These are phyloP conservation scores for Tenebrio molitor DNA, from an alignment of 1,140 invertebrate genomes.

Conservation along the genomic window DNA sequence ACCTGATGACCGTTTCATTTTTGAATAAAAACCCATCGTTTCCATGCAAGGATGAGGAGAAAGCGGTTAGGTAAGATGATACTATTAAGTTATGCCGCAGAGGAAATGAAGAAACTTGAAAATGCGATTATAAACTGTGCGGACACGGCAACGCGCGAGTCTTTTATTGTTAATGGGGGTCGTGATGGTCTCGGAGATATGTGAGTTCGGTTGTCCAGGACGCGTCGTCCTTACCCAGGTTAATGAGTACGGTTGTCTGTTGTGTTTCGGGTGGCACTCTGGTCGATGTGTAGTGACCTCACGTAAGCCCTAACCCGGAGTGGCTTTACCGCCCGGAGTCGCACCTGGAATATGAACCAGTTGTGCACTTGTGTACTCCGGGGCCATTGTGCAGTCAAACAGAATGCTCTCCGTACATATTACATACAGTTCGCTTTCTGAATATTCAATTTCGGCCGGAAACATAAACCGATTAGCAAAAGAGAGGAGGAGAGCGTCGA, in stretches of 20 bases:
- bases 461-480: conserved; percentile 26
- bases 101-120: no score
- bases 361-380: conserved; percentile 27
- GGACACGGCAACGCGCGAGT: no score
- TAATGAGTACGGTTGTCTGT: not conserved
- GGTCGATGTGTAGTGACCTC: conserved; percentile 31
- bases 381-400: conserved; percentile 7
- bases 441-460: conserved; percentile 40
- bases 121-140: no score
- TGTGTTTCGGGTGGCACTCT: not conserved
- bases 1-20: no score
- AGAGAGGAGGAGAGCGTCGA: conserved; percentile 4
- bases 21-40: no score
- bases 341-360: conserved; percentile 44
- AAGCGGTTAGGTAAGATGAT: no score
- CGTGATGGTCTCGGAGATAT: not conserved
- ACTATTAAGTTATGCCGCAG: no score
- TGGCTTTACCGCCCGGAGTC: conserved; percentile 38
- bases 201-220: not conserved
- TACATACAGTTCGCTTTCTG: conserved; percentile 43
- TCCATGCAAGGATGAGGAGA: no score
- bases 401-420: conserved; percentile 34
- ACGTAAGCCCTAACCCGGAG: conserved; percentile 40
- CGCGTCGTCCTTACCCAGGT: not conserved
- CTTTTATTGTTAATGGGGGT: not conserved